Evolutionary conservation across 2,888 invertebrate genomes (phyloP), one percentile per base, ranked within the genome.

Genomic region (Athrips mouffetella): DNA sequence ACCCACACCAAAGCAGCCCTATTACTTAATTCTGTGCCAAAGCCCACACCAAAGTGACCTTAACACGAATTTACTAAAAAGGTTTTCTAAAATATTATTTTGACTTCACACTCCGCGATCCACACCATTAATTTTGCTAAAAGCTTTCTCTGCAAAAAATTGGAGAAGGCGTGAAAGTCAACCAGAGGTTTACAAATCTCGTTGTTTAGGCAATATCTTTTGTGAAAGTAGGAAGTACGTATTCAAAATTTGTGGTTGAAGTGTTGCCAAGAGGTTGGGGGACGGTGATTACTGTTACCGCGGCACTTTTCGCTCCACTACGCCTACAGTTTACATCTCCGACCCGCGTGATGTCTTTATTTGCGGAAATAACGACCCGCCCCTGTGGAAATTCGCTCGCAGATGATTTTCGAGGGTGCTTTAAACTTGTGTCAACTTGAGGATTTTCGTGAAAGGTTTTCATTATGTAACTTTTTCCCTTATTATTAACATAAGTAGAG

Each of bases 261-360:
- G 8, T 21, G 44, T 21, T 31, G 44, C 44, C 44, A 44, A 42
- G 25, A 20, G 21, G 37, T 37, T n/a, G 10, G 30, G 33, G 33
- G 39, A 3, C 18, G 15, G 30, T 40, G 39, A 31, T 47, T 39
- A 47, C 29, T 29, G 27, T 21, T 29, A 20, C 23, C 31, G 48
- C 11, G 11, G 21, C 23, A 35, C 41, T 41, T 53, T 44, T 48
- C 42, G 52, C 41, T 52, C 53, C 49, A 55, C 54, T 57, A 55
- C 52, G 54, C 59, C 60, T 58, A 57, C 60, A 58, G 59, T 62
- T 62, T 55, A 58, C 58, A 50, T 54, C 50, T 48, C 10, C 46
- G 56, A 57, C 52, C 60, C 52, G 54, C 53, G 55, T 49, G 54
- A 59, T 18, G 41, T 35, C 55, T 62, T 63, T 62, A 66, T 60